A percentile compares a stretch with the other conserved stretches of the same genome.
Conservation (phyloP, 2,113 vertebrate species). For the Cisticola juncidis region DNA sequence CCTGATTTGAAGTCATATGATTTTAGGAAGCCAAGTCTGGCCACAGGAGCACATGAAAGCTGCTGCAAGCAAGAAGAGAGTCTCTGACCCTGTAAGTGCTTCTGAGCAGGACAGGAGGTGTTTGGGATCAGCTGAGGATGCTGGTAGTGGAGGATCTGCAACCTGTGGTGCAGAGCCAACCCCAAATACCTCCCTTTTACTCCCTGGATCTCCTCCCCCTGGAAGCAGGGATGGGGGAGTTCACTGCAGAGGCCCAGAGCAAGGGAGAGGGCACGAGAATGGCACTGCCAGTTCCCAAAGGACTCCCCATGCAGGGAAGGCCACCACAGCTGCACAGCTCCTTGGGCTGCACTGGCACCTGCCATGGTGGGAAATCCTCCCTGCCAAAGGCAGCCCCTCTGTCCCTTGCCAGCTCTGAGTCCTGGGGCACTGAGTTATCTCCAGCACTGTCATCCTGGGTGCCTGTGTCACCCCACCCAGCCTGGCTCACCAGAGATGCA, state of each 20-base stretch:
- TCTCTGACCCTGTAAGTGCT: neutral
- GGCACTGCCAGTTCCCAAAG: neutral
- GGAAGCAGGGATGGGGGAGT: neutral
- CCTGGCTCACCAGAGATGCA: conserved; percentile 24
- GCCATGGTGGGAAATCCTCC: neutral
- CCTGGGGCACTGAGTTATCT: neutral
- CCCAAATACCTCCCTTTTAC: neutral
- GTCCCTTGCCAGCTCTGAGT: neutral
- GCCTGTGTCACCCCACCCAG: conserved; percentile 61
- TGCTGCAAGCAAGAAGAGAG: neutral
- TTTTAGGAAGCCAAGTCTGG: neutral
- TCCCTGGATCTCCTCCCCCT: neutral
- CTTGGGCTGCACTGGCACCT: neutral
- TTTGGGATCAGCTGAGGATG: neutral
- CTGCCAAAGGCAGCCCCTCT: neutral
- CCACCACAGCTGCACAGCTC: neutral
- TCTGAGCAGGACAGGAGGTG: neutral
- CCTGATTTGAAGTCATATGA: neutral
- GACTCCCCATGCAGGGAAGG: neutral
- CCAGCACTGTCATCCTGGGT: neutral
- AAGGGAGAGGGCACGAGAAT: neutral
- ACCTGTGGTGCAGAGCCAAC: neutral
- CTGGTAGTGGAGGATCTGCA: neutral
- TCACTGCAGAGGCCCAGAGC: fast-evolving
- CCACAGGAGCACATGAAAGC: neutral